Base-by-base conservation (phyloP, 35 echinoderm and acorn worm genomes). In the Amphiura filiformis region DNA sequence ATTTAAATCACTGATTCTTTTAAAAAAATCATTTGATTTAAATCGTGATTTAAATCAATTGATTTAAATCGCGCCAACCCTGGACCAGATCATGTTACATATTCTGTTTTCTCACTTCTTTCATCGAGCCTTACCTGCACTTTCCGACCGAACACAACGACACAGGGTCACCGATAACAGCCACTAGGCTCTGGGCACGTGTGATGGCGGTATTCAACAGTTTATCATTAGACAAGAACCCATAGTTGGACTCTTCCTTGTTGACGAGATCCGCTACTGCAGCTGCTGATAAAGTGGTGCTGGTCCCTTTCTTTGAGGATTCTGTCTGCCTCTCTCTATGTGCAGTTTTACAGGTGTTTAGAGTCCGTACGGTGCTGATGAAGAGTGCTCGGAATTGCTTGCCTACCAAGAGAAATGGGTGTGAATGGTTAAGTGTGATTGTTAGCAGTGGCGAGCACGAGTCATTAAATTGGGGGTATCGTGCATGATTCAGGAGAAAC, bases 131-230 rank as follows among this genome's bases (percentile, higher is more conserved):
- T 77, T 65, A 99, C 96, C 93, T 95, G 93, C 96, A 94, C 56
- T 99, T 99, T 0, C 96, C 96, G 23, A 95, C 89, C 5, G 93
- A 94, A 65, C 96, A 99, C 17, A 93, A 82, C 18, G 93, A 95
- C 0, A 94, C 87, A 28, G 96, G 96, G 76, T 99, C 96, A 0
- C 96, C 96, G 1, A 99, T 81, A 32, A 99, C 88, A 15, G 96
- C 96, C 34, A 99, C 96, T 35, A 99, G 77, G 1, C 90, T 92
- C 90, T 99, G 96, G 7, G 96, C 92, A 14, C 96, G 81, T 31
- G 96, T 99, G 65, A 99, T 99, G 89, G 96, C 96, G 75, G 96
- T 99, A 80, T 99, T 99, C 13, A 99, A 76, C 28, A 99, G 77
- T 40, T 99, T 99, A 78, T 94, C 96, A 42, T 94, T 91, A 39